Percentiles rank a stretch among this genome's conserved stretches.
These are phyloP conservation scores for Gallinago nigripennis DNA, from an alignment of 2,797 vertebrate species.

Conservation along the genomic window DNA sequence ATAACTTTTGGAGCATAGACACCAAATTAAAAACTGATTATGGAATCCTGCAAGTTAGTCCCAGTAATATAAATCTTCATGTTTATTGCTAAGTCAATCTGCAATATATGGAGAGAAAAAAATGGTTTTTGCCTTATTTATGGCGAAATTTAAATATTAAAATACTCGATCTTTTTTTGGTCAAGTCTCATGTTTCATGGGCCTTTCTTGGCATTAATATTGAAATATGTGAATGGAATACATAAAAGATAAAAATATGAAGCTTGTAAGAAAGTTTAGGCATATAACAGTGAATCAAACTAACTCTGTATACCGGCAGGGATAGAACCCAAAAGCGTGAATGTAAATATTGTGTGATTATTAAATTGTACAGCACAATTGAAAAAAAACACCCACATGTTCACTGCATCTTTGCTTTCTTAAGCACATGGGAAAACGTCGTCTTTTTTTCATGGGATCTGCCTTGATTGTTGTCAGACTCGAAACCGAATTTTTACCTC, in stretches of 20 bases:
- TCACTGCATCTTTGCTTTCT: background rate
- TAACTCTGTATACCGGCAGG: background rate
- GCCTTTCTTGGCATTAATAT: constrained; percentile 49
- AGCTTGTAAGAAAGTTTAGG: constrained; percentile 22
- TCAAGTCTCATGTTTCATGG: constrained; percentile 16
- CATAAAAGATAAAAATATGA: constrained; percentile 22
- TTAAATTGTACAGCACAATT: background rate
- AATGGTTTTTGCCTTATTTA: constrained; percentile 30
- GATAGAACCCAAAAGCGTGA: background rate
- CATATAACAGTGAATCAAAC: background rate
- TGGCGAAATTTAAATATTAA: constrained; percentile 49
- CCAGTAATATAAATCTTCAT: background rate
- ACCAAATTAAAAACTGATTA: constrained; percentile 50
- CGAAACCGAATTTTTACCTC: background rate
- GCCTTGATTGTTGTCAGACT: background rate
- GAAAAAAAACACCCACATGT: background rate
- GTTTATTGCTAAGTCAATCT: constrained; percentile 45
- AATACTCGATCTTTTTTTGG: constrained; percentile 2
- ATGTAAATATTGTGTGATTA: background rate
- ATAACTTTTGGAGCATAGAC: background rate
- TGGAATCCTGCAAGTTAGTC: constrained; percentile 27
- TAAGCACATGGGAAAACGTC: background rate
- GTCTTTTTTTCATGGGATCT: background rate
- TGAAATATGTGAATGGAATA: constrained; percentile 39
- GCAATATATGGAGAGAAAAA: background rate